phyloP scores from a whole-genome alignment of 2,113 vertebrate genomes.

The Sapajus apella region DNA sequence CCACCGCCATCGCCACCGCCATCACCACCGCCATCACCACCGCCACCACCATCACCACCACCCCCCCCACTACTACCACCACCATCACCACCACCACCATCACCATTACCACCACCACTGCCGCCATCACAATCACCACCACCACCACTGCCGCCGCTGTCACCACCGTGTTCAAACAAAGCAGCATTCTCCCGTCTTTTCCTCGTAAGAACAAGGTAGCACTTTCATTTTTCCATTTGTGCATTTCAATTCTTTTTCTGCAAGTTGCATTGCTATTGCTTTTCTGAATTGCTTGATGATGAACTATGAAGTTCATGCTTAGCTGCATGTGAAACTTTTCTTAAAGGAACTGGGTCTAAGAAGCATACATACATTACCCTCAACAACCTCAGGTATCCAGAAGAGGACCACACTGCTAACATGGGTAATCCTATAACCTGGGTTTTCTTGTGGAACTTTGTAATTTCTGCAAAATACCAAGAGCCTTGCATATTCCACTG shows the following conservation, averaged over 20 bases:
- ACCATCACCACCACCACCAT: no score
- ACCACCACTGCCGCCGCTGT: not conserved
- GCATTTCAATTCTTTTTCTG: slow-evolving; percentile 59
- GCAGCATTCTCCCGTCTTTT: slow-evolving; percentile 33
- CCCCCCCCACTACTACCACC: no score
- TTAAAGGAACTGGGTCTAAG: slow-evolving; percentile 64
- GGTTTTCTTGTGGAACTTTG: not conserved
- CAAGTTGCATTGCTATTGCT: not conserved
- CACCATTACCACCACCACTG: no score
- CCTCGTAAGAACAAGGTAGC: slow-evolving; percentile 22
- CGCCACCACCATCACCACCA: no score
- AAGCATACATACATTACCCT: not conserved
- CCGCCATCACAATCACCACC: no score
- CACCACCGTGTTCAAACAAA: slow-evolving; percentile 15
- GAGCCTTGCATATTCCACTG: not conserved
- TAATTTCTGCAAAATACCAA: not conserved
- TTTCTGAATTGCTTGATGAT: slow-evolving; percentile 59
- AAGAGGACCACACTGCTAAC: slow-evolving; percentile 41
- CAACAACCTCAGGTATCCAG: not conserved
- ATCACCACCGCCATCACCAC: no score
- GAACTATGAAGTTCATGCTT: not conserved
- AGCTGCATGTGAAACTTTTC: slow-evolving; percentile 50
- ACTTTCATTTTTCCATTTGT: not conserved
- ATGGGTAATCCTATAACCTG: not conserved
- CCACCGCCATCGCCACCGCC: no score